Base-by-base conservation (phyloP, 2,888 invertebrate genomes). In the Lasioglossum pauxillum region DNA sequence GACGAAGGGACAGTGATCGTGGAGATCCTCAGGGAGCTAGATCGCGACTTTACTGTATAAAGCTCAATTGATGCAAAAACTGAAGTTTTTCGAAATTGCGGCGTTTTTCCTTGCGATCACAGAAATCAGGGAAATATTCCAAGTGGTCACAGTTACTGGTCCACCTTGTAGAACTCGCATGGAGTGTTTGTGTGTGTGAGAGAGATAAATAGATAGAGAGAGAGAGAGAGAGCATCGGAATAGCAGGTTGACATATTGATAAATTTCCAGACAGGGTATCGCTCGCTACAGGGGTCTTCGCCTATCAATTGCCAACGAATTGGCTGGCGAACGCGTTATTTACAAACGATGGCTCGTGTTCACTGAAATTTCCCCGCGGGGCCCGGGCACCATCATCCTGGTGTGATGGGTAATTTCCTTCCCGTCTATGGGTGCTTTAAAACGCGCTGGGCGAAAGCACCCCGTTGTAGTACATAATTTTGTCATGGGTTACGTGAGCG, bases 401-500 rank as follows among this genome's bases (percentile, higher is more conserved):
- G n/a, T 23, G 49, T 53, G 53, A 72, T 41, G n/a, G 84, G 78
- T 84, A 79, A 84, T 84, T 71, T 84, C 79, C 84, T 77, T 57
- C 38, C 75, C 77, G 69, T 71, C 74, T 77, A 53, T 12, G 49
- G 16, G 0, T 35, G 67, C 38, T 89, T 85, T 85, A 80, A 83
- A 83, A 77, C 82, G 72, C 57, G 44, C 12, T 71, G 38, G 79
- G 53, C 76, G 89, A 85, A 78, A 86, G 79, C 81, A 83, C 82
- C 8, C 60, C 82, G 86, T 88, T 88, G 85, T 86, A 83, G 83
- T 83, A 85, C 78, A 82, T 75, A 84, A 80, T 90, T 87, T 90
- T 85, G 89, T 84, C 88, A 89, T 78, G 78, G 83, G 80, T 90
- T 90, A 85, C 90, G 89, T 72, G 89, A 89, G 71, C 85, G 79